Conservation (phyloP, 2,888 invertebrate species). For the Frankliniella fusca region DNA sequence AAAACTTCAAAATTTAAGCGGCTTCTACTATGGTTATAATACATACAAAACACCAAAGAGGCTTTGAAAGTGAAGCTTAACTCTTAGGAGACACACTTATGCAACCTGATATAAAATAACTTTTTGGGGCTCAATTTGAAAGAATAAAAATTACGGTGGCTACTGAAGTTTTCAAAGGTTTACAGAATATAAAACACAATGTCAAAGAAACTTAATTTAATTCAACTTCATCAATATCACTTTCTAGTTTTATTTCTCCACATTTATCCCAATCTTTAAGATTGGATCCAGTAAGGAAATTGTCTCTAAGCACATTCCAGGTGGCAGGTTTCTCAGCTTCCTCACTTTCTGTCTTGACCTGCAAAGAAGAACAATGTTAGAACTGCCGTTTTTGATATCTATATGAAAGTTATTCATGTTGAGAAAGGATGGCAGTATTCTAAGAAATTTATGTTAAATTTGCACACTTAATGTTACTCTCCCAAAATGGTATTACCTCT, state of each 20-base stretch:
- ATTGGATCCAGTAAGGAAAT: constrained; percentile 84
- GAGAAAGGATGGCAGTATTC: not conserved
- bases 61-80: too few relatives aligned
- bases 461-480: constrained; percentile 27
- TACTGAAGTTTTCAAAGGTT: too few relatives aligned
- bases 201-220: not conserved
- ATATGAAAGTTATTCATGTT: not conserved
- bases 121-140: too few relatives aligned
- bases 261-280: constrained; percentile 87
- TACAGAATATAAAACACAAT: not conserved
- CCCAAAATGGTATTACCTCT: constrained; percentile 33
- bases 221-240: not conserved
- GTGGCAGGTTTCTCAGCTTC: constrained; percentile 38
- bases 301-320: constrained; percentile 63
- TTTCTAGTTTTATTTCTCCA: not conserved
- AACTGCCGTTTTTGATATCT: not conserved
- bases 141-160: too few relatives aligned
- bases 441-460: not conserved
- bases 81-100: too few relatives aligned
- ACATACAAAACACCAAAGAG: too few relatives aligned
- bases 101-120: too few relatives aligned
- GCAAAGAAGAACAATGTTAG: constrained; percentile 34
- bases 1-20: too few relatives aligned
- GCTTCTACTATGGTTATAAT: too few relatives aligned
- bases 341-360: constrained; percentile 42